These are phyloP conservation scores for Magallana nippona DNA, from an alignment of 2,888 invertebrate genomes.

Conservation along the genomic window DNA sequence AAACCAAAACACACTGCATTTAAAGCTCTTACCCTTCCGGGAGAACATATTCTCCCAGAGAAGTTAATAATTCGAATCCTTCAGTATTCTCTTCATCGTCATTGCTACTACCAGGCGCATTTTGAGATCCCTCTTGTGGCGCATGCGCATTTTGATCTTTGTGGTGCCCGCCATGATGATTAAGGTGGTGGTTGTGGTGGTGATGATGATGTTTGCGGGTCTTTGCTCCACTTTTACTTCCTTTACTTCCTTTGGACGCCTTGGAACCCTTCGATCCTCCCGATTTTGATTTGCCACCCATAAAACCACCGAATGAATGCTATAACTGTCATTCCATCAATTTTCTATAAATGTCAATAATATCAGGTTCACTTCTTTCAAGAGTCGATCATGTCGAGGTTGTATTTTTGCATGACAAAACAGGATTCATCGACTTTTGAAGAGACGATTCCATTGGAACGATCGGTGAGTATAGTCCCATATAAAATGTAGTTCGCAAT, in stretches of 20 bases:
- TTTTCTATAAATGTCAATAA: conserved; percentile 35
- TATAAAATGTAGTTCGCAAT: conserved; percentile 23
- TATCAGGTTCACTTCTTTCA: conserved; percentile 27
- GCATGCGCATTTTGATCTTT: conserved; percentile 22
- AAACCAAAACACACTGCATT: neutral
- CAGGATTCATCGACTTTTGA: conserved; percentile 32
- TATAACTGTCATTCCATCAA: conserved; percentile 30
- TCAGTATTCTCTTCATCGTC: conserved; percentile 36
- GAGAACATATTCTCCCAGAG: conserved; percentile 45
- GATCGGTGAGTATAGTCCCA: conserved; percentile 18
- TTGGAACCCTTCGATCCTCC: conserved; percentile 29
- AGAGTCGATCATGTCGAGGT: conserved; percentile 30
- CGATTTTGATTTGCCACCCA: conserved; percentile 31
- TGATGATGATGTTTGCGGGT: conserved; percentile 40
- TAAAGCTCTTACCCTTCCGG: conserved; percentile 46
- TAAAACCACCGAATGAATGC: conserved; percentile 27
- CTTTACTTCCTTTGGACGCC: conserved; percentile 34
- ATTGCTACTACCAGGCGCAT: neutral
- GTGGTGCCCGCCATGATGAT: conserved; percentile 34
- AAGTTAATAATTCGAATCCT: conserved; percentile 41
- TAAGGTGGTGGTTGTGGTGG: conserved; percentile 37
- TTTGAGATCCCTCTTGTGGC: conserved; percentile 11
- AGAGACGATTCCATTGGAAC: conserved; percentile 35
- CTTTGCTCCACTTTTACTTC: conserved; percentile 32
- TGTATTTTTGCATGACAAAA: conserved; percentile 31